phyloP scores from a whole-genome alignment of 2,888 invertebrate genomes.

The Dysmachus trigonus region DNA sequence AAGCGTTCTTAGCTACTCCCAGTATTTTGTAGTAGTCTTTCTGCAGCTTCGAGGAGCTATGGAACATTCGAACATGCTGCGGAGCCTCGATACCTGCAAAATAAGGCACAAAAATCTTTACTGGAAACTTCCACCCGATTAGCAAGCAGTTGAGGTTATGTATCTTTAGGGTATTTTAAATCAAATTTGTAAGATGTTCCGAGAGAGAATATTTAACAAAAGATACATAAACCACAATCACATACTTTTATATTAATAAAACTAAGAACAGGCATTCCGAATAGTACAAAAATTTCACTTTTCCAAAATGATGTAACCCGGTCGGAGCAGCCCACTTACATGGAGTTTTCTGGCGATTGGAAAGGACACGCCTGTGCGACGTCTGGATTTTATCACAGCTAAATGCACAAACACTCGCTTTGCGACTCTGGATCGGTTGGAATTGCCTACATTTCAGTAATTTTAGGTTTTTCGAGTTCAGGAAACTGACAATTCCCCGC shows the following conservation, averaged over 20 bases:
- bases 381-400: slow-evolving; percentile 44
- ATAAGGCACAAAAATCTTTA: not conserved
- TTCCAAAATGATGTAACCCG: slow-evolving; percentile 49
- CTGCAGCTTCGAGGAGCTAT: slow-evolving; percentile 67
- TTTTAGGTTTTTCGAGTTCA: slow-evolving; percentile 53
- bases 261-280: not conserved
- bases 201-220: not conserved
- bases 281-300: not conserved
- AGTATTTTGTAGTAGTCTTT: slow-evolving; percentile 93
- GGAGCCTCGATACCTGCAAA: slow-evolving; percentile 1
- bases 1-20: slow-evolving; percentile 88
- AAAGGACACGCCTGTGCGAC: slow-evolving; percentile 24
- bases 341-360: slow-evolving; percentile 40
- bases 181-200: not conserved
- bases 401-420: slow-evolving; percentile 49
- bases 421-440: slow-evolving; percentile 50
- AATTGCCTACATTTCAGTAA: slow-evolving; percentile 53
- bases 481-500: slow-evolving; percentile 51
- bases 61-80: slow-evolving; percentile 63
- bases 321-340: slow-evolving; percentile 43
- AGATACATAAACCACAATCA: not conserved
- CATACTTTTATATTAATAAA: not conserved
- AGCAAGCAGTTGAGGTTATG: not conserved
- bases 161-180: not conserved
- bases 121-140: not conserved